These are phyloP conservation scores for Conger conger DNA, from an alignment of 2,113 vertebrate species.

Conservation along the genomic window DNA sequence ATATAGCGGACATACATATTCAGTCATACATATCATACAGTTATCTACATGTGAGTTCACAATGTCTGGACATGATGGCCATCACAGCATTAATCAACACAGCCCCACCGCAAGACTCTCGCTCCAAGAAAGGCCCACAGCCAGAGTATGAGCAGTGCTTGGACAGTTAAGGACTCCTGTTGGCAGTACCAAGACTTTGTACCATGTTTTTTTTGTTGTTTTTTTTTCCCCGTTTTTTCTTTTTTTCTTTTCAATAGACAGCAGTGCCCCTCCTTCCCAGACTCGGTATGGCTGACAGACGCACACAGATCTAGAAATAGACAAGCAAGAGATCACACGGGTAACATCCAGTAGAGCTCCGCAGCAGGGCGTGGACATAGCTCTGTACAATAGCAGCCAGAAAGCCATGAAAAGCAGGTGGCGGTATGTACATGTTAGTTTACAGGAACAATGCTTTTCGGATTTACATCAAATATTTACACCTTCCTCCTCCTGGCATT, in stretches of 20 bases:
- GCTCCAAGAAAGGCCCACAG: too few species aligned
- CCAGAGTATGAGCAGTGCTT: background rate
- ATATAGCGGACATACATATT: slow-evolving; percentile 12
- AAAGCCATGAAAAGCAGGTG: slow-evolving; percentile 20
- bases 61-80: slow-evolving; percentile 4
- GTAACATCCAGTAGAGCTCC: slow-evolving; percentile 15
- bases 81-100: background rate
- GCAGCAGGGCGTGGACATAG: slow-evolving; percentile 13
- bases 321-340: slow-evolving; percentile 15
- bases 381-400: slow-evolving; percentile 20
- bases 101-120: background rate
- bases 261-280: background rate
- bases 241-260: slow-evolving; percentile 4
- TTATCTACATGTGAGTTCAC: slow-evolving; percentile 26
- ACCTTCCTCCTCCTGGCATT: background rate
- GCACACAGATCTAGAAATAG: slow-evolving; percentile 20
- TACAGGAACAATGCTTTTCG: slow-evolving; percentile 27
- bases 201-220: too few species aligned
- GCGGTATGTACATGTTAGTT: slow-evolving; percentile 10
- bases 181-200: background rate
- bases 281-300: slow-evolving; percentile 20
- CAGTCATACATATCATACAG: slow-evolving; percentile 27
- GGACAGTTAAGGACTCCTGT: background rate
- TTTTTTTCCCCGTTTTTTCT: background rate
- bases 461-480: slow-evolving; percentile 41